Base-by-base conservation (phyloP, 2,888 invertebrate species). In the Cerastis leucographa region DNA sequence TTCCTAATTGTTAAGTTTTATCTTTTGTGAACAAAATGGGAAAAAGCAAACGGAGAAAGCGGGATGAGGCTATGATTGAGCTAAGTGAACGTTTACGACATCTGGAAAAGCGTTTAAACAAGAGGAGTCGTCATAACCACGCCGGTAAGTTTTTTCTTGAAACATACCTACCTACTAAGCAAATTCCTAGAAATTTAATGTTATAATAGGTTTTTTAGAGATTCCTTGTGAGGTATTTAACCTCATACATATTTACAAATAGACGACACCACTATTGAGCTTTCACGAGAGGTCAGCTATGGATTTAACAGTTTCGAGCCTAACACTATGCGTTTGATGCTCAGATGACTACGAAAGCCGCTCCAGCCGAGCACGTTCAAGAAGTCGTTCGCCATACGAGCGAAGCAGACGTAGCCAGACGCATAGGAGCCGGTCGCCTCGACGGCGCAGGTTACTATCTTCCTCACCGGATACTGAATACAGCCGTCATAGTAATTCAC, bases 281-380 rank as follows among this genome's bases (percentile, higher is more conserved):
- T 17, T 49, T 66, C 66, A 66, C 66, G 46, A 66, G 66, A 66
- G 46, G 46, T 46, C n/a, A 66, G 66, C 66, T 46, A 66, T 22
- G 66, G 46, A 46, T 65, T 66, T 46, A 66, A 66, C 66, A 46
- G 66, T 49, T 35, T 49, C n/a, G 35, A 67, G 35, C 2, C 5
- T 67, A 49, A 51, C 67, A 22, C 17, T 51, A 68, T n/a, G 42
- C 42, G 19, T 44, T 65, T 44, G 65, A 25, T 65, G 64, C 40
- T 49, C 19, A 67, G 49, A 29, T 66, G 66, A 22, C 29, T 46
- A 66, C 14, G 29, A 66, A 66, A 66, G 22, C 4, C 46, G 22
- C 22, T 22, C 66, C 65, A 44, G 19, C 25, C 46, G 29, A 66
- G 8, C 49, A 29, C 29, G 67, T 22, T 67, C 67, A 19, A 49